Percentiles rank a stretch among this genome's conserved stretches.
Evolutionary conservation across 2,797 vertebrate genomes (phyloP).

Genomic region (Gallinago nigripennis): DNA sequence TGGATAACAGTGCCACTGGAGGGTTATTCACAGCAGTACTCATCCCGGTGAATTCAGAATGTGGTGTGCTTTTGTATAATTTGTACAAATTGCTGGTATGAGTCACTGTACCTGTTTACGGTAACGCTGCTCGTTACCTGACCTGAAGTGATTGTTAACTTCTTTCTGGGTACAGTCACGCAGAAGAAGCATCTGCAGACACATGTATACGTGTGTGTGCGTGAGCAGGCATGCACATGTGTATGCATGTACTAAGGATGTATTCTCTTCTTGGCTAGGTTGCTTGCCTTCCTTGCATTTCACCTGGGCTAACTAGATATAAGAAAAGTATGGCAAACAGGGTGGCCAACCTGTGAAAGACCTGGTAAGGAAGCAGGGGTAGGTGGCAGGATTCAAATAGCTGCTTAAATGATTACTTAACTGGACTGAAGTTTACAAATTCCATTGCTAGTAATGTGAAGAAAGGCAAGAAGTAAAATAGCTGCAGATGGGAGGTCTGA

Average conservation of each 20-base stretch:
- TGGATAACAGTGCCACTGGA: background rate
- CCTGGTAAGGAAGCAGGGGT: background rate
- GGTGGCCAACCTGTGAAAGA: background rate
- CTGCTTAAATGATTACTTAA: background rate
- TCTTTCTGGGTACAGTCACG: background rate
- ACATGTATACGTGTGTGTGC: fast-evolving
- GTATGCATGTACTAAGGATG: background rate
- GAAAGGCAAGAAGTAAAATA: background rate
- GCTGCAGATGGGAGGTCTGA: background rate
- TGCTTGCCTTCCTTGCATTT: background rate
- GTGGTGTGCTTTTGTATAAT: background rate
- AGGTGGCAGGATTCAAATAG: background rate
- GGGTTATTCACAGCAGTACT: background rate
- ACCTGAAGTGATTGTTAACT: background rate
- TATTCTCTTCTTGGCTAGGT: background rate
- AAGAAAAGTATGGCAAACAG: background rate
- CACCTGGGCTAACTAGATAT: background rate
- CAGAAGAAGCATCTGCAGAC: background rate
- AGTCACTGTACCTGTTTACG: background rate
- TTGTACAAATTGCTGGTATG: background rate
- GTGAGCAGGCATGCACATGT: background rate
- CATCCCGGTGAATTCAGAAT: background rate
- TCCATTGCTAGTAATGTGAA: background rate
- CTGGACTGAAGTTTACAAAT: background rate
- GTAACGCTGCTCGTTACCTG: background rate